Percentiles rank a stretch among this genome's conserved stretches.
These are phyloP conservation scores for Parapsyche elsis DNA, from an alignment of 1,140 invertebrate species.

Conservation along the genomic window DNA sequence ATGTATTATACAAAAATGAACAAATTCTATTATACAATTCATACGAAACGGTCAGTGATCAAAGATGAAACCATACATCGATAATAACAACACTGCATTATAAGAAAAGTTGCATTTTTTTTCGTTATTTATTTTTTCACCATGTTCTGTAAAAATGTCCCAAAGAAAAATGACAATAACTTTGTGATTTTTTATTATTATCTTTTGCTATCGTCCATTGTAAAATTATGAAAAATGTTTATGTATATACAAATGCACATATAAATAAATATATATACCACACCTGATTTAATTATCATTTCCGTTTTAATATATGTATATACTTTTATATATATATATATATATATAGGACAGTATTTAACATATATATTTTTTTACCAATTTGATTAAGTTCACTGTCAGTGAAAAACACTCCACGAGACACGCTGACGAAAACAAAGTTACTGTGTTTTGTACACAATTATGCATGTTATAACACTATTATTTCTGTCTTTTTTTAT, in stretches of 20 bases:
- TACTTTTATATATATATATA: no score
- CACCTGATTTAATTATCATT: not conserved
- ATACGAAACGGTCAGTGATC: no score
- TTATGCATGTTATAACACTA: not conserved
- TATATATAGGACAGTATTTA: not conserved
- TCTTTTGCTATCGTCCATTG: constrained; percentile 5
- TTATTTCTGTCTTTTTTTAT: not conserved
- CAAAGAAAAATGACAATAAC: no score
- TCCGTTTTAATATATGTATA: no score
- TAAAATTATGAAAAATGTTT: constrained; percentile 21
- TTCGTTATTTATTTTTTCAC: no score
- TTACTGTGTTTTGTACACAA: not conserved
- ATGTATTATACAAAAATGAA: no score
- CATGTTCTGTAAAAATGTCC: no score
- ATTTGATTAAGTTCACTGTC: constrained; percentile 10
- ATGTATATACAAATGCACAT: not conserved
- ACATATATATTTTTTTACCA: constrained; percentile 6
- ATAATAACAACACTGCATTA: no score
- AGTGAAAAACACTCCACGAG: constrained; percentile 19
- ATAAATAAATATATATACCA: not conserved
- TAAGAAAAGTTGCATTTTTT: no score
- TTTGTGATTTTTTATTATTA: not conserved
- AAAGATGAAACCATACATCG: no score
- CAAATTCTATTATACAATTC: no score
- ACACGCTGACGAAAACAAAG: constrained; percentile 14